Evolutionary conservation across 2,797 vertebrate genomes (phyloP).

Genomic region (Sebastes vulpes): DNA sequence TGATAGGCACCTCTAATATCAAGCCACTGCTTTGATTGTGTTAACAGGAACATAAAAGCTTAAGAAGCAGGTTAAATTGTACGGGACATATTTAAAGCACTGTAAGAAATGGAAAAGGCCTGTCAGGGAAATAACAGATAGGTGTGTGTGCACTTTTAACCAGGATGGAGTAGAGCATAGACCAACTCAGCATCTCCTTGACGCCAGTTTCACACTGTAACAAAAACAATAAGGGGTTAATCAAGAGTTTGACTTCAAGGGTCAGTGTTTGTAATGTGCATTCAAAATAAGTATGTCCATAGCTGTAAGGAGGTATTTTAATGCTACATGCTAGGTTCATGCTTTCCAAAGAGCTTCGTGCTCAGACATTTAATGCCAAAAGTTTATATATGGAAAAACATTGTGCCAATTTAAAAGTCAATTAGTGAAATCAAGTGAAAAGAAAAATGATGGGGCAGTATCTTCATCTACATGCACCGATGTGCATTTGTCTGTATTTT

Average conservation of each 20-base stretch:
- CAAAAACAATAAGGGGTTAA: slow-evolving; percentile 3
- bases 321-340: slow-evolving; percentile 45
- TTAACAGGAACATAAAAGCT: slow-evolving; percentile 22
- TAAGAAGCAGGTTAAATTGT: slow-evolving; percentile 5
- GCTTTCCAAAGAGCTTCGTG: slow-evolving; percentile 56
- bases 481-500: slow-evolving; percentile 20
- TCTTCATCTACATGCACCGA: neutral
- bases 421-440: neutral
- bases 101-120: slow-evolving; percentile 30
- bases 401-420: slow-evolving; percentile 48
- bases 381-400: slow-evolving; percentile 38
- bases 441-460: neutral
- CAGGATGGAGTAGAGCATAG: neutral
- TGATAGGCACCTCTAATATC: slow-evolving; percentile 28
- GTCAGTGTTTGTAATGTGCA: slow-evolving; percentile 32
- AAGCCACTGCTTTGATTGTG: slow-evolving; percentile 38
- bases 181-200: neutral
- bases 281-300: slow-evolving; percentile 44
- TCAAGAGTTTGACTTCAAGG: slow-evolving; percentile 25
- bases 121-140: neutral
- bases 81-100: slow-evolving; percentile 9
- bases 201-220: slow-evolving; percentile 9
- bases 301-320: slow-evolving; percentile 41
- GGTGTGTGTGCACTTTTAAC: slow-evolving; percentile 1
- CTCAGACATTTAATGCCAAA: slow-evolving; percentile 62